A percentile compares a stretch with the other conserved stretches of the same genome.
Evolutionary conservation across 2,113 vertebrate species (phyloP).

Genomic region (Tauraco erythrolophus): DNA sequence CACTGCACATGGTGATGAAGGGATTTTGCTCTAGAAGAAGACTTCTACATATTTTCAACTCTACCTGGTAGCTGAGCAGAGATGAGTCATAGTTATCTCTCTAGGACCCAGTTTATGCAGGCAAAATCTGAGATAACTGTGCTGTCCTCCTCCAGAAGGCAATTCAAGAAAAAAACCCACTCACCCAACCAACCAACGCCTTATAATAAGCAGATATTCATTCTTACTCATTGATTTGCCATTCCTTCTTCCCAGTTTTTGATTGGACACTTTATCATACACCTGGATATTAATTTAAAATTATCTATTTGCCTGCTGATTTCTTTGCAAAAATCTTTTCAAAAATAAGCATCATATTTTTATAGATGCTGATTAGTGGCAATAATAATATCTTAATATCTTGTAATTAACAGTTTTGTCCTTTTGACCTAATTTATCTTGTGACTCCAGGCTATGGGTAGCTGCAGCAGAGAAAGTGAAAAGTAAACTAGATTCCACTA

Average conservation of each 20-base stretch:
- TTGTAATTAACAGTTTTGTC: not conserved
- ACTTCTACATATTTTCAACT: not conserved
- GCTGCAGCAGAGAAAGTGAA: not conserved
- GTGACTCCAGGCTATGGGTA: not conserved
- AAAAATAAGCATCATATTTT: not conserved
- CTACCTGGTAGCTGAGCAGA: not conserved
- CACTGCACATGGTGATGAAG: not conserved
- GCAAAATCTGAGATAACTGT: not conserved
- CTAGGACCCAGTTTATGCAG: not conserved
- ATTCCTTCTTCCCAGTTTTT: not conserved
- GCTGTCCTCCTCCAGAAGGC: not conserved
- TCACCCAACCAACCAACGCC: not conserved
- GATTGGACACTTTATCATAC: not conserved
- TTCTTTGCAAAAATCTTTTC: not conserved
- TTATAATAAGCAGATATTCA: not conserved
- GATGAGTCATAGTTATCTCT: not conserved
- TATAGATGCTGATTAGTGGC: not conserved
- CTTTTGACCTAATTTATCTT: not conserved
- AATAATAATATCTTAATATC: not conserved
- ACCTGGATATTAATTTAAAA: not conserved
- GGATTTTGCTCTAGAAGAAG: not conserved
- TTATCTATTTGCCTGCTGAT: not conserved
- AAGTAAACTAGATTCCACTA: not conserved
- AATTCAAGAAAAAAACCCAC: not conserved
- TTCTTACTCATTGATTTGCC: not conserved